These are phyloP conservation scores for Pseudachorutes palmiensis DNA, from an alignment of 1,140 invertebrate genomes.

Conservation along the genomic window DNA sequence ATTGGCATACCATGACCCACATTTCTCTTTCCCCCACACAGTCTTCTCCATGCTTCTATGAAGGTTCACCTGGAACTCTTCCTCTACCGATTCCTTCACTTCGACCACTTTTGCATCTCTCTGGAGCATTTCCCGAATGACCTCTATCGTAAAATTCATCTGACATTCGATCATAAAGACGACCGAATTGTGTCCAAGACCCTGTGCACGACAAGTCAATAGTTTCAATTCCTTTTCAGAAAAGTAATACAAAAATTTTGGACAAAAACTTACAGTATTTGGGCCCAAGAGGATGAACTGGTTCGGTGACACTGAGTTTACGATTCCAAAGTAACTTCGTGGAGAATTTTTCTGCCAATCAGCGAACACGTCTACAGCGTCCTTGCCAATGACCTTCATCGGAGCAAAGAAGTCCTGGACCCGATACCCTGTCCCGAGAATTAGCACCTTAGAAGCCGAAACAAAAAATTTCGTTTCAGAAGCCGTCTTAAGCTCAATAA, in stretches of 20 bases:
- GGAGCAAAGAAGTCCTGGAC: conserved; percentile 26
- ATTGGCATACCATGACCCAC: conserved; percentile 30
- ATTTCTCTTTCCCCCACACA: conserved; percentile 23
- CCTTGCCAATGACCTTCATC: conserved; percentile 18
- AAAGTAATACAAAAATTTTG: not conserved
- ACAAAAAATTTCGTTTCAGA: not conserved
- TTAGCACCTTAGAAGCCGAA: conserved; percentile 21
- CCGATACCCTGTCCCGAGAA: conserved; percentile 26
- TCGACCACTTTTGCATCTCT: conserved; percentile 14
- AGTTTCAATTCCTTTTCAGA: not conserved
- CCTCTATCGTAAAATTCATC: conserved; percentile 15
- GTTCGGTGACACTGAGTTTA: conserved; percentile 11
- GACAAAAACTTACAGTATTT: conserved; percentile 11
- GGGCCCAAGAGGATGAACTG: conserved; percentile 21
- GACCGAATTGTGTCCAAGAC: conserved; percentile 25
- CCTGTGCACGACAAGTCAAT: not conserved
- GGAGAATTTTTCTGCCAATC: conserved; percentile 10
- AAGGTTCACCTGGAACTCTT: conserved; percentile 18
- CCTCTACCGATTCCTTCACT: conserved; percentile 19
- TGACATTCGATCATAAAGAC: conserved; percentile 37
- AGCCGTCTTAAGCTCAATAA: not conserved
- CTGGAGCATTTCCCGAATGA: conserved; percentile 21
- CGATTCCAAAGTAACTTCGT: conserved; percentile 15
- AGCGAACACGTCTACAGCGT: conserved; percentile 6
- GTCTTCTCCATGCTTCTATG: conserved; percentile 21